Evolutionary conservation across 2,888 invertebrate species (phyloP).

Genomic region (Mermis nigrescens): DNA sequence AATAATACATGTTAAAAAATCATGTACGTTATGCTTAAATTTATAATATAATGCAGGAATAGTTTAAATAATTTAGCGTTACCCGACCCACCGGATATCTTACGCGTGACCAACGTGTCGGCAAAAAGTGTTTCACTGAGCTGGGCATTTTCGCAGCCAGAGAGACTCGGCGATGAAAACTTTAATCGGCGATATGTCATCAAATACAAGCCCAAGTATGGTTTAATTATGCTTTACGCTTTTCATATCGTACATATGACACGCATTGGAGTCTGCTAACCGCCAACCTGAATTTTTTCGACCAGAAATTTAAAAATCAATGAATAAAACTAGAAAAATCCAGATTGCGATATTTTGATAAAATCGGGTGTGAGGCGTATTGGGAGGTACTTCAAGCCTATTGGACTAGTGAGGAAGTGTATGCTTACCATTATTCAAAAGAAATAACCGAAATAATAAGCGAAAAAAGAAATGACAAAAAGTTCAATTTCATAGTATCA

Average conservation of each 20-base stretch:
- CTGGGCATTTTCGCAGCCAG: conserved; percentile 66
- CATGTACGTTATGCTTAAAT: background rate
- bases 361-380: no score
- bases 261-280: no score
- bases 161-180: conserved; percentile 40
- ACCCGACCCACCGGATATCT: conserved; percentile 70
- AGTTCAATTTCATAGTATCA: no score
- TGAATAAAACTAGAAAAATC: background rate
- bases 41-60: background rate
- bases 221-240: conserved; percentile 26
- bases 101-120: conserved; percentile 75
- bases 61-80: conserved; percentile 59
- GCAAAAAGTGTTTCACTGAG: conserved; percentile 73
- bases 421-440: no score
- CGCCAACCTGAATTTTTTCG: no score
- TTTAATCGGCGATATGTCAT: conserved; percentile 77
- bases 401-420: no score
- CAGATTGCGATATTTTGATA: no score
- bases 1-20: no score
- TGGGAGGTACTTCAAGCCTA: no score
- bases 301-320: no score
- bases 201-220: conserved; percentile 83
- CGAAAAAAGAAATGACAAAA: no score
- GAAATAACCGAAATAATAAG: no score
- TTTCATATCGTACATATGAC: background rate